Conservation (phyloP, 2,113 vertebrate species). For the Petrocephalus zakoni region DNA sequence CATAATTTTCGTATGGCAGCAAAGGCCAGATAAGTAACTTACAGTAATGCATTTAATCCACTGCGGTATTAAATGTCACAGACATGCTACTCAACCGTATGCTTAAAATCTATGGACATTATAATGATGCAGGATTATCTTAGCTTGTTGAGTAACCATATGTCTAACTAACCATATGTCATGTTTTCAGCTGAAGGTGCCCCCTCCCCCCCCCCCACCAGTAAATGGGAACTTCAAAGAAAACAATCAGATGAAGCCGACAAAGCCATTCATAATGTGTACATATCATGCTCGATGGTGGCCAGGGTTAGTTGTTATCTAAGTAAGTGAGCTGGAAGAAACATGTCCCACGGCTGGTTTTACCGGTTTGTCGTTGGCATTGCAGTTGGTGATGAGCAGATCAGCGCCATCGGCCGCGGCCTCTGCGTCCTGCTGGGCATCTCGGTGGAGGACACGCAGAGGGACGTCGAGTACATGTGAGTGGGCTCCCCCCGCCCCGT, state of each 20-base stretch:
- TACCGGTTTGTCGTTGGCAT: neutral
- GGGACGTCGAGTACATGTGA: constrained; percentile 92
- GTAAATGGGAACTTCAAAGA: neutral
- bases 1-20: no score
- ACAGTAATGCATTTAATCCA: neutral
- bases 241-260: neutral
- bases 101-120: neutral
- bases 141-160: neutral
- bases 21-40: neutral
- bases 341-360: neutral
- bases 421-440: constrained; percentile 89
- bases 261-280: neutral
- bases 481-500: constrained; percentile 36
- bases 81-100: neutral
- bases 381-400: constrained; percentile 80
- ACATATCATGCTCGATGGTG: neutral
- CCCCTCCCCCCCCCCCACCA: neutral
- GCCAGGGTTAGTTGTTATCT: neutral
- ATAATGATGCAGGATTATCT: neutral
- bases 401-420: constrained; percentile 86
- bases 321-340: neutral
- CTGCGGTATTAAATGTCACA: neutral
- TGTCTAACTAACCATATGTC: neutral
- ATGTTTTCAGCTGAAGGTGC: neutral
- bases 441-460: constrained; percentile 85